Base-by-base conservation (phyloP, 2,888 invertebrate genomes). In the Nomada flava region DNA sequence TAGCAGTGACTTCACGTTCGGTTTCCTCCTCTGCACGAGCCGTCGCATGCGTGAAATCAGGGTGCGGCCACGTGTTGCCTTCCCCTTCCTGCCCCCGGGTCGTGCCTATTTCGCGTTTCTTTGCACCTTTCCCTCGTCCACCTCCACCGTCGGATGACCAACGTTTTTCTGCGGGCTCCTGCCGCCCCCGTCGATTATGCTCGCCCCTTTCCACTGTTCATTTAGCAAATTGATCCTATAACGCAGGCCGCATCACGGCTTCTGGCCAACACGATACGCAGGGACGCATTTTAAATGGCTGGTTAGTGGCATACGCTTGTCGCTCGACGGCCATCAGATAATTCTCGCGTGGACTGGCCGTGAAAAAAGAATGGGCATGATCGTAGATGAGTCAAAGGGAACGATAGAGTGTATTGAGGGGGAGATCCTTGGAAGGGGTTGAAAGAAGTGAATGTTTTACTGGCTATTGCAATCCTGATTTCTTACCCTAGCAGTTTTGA, bases 211-310 rank as follows among this genome's bases (percentile, higher is more conserved):
- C 62, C 68, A 7, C 10, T 77, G 79, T 87, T 89, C 91, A 91
- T 90, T 90, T 91, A 85, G 86, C 85, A 90, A 89, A 91, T 91
- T 91, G 89, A 90, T 91, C 90, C 82, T 86, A 84, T 84, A 86
- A 89, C 79, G 80, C 67, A 23, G 55, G 29, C 13, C 50, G 57
- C 63, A 64, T 73, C 64, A 44, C 55, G 20, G 55, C 53, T 42
- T 47, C 55, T 44, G 29, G 9, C 36, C 42, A 42, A 42, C 62
- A 59, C 57, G 44, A 83, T 65, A 60, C 60, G 47, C 15, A 13
- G 36, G 36, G 36, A 36, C 36, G 10, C 47, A 47, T 47, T 79
- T 71, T 77, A 83, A 79, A 77, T 63, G 74, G 26, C 50, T 18
- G 50, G 50, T 74, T 68, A 62, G 15, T 13, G 42, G 20, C 50